Percentiles rank a stretch among this genome's conserved stretches.
These are phyloP conservation scores for Ormyrus nitidulus DNA, from an alignment of 2,888 invertebrate genomes.

Conservation along the genomic window DNA sequence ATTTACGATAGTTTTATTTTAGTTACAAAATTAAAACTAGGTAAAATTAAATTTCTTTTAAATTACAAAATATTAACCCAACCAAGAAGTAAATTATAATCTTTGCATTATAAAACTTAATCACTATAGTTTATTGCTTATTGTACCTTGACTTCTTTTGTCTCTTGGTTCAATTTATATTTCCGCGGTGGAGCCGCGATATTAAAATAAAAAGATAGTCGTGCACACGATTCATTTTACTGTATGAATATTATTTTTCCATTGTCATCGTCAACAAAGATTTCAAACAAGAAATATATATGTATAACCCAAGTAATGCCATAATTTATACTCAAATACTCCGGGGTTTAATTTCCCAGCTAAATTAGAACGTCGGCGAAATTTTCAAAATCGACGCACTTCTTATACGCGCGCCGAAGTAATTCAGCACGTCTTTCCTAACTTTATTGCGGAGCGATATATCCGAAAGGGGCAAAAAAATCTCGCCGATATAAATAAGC, in stretches of 20 bases:
- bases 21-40: no score
- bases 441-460: not conserved
- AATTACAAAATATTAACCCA: no score
- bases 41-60: no score
- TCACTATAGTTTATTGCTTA: constrained; percentile 35
- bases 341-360: no score
- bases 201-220: constrained; percentile 27
- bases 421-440: not conserved
- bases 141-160: constrained; percentile 27
- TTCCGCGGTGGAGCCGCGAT: constrained; percentile 8
- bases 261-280: constrained; percentile 8
- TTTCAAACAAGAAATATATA: constrained; percentile 1
- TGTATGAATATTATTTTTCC: constrained; percentile 2
- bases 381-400: not conserved
- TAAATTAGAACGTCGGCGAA: not conserved
- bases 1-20: no score
- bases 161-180: constrained; percentile 36
- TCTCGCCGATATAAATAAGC: constrained; percentile 4
- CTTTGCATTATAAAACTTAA: not conserved
- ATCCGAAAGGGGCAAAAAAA: not conserved
- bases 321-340: constrained; percentile 3
- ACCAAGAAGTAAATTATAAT: no score
- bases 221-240: not conserved
- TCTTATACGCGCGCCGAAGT: not conserved
- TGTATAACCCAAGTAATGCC: not conserved